Conservation (phyloP, 35 echinoderm and acorn worm genomes). For the Strongylocentrotus purpuratus region DNA sequence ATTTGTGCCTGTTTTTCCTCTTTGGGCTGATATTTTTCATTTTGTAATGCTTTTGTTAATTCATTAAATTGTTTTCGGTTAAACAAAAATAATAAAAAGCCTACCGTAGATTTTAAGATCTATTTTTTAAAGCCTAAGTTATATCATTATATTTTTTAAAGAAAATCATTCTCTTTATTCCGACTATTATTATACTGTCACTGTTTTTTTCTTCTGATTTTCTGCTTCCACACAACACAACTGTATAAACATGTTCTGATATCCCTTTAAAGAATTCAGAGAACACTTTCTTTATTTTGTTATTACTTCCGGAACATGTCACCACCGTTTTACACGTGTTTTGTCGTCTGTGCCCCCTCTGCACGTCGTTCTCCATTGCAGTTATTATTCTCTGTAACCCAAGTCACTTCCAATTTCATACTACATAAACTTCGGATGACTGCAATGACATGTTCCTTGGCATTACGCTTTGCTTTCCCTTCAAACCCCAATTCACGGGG, state of each 20-base stretch:
- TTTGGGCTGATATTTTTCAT: too few relatives aligned
- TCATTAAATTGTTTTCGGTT: too few relatives aligned
- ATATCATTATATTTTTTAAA: neutral
- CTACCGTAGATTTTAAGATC: too few relatives aligned
- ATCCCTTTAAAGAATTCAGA: neutral
- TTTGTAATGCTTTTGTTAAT: too few relatives aligned
- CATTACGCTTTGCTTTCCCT: neutral
- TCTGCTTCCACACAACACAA: neutral
- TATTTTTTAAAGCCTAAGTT: too few relatives aligned
- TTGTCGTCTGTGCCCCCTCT: neutral
- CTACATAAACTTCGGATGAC: slow-evolving; percentile 43
- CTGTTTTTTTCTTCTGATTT: too few relatives aligned
- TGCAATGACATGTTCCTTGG: slow-evolving; percentile 4
- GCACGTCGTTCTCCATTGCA: neutral
- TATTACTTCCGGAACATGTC: slow-evolving; percentile 38
- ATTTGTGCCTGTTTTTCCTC: too few relatives aligned
- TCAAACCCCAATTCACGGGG: neutral
- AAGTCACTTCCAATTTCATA: slow-evolving; percentile 35
- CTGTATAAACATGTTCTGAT: neutral
- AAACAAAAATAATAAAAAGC: too few relatives aligned
- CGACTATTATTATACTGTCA: neutral
- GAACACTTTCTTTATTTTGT: neutral
- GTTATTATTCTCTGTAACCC: slow-evolving; percentile 7
- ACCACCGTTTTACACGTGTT: slow-evolving; percentile 10
- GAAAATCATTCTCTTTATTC: neutral